Evolutionary conservation across 2,888 invertebrate species (phyloP), one percentile per base, ranked within the genome.

Genomic region (Acronicta alni): DNA sequence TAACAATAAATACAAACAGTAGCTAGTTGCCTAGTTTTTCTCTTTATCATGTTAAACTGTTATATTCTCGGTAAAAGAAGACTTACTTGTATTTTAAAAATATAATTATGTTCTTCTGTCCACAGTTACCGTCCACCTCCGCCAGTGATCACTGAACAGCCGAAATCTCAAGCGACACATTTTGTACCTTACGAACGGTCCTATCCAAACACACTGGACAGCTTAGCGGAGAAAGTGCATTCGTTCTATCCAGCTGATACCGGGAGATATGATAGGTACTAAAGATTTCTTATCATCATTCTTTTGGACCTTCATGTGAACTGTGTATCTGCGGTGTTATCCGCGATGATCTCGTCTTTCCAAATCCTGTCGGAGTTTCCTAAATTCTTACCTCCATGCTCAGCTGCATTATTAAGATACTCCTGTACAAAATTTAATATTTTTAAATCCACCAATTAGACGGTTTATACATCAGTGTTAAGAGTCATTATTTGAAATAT

Each of bases 151-250:
- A 98, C 98, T 15, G 98, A 98, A 85, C 98, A 98, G 88, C 98
- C 98, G 0, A 97, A 98, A 86, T 96, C 97, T 16, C 91, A 95
- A 66, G 95, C 96, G 57, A 97, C 97, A 72, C 93, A 98, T 83
- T 98, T 98, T 89, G 97, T 97, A 67, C 97, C 98, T 7, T 98
- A 98, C 89, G 98, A 98, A 85, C 95, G 98, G 67, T 96, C 96
- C 4, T 97, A 97, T 85, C 97, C 97, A 2, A 98, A 98, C 48
- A 98, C 98, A 0, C 90, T 98, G 73, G 98, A 98, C 87, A 98
- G 98, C 81, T 95, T 98, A 54, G 98, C 98, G 6, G 98, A 98
- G 88, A 98, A 98, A 92, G 98, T 98, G 56, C 98, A 98, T 88
- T 97, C 98, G 53, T 98, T 97, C 89, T 97, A 97, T 84, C 93